A percentile compares a stretch with the other conserved stretches of the same genome.
Evolutionary conservation across 2,888 invertebrate genomes (phyloP).

Genomic region (Anthophora plumipes): DNA sequence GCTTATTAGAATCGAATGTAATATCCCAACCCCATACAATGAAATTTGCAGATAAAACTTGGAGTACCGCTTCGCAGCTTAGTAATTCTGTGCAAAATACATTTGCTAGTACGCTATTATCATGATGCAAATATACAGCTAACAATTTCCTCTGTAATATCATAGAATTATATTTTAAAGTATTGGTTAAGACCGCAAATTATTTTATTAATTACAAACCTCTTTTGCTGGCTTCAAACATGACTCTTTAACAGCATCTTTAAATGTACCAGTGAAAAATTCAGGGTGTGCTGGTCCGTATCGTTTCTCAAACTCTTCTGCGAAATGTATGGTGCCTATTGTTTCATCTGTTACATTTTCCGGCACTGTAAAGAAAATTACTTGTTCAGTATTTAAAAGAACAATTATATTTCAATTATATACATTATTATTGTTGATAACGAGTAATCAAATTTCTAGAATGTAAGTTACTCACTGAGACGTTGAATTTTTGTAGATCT

Average conservation of each 20-base stretch:
- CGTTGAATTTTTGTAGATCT: slow-evolving; percentile 89
- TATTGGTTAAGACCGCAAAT: background rate
- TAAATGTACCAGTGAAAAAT: slow-evolving; percentile 96
- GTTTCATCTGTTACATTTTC: slow-evolving; percentile 94
- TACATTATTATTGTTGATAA: background rate
- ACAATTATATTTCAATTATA: background rate
- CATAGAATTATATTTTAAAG: slow-evolving; percentile 41
- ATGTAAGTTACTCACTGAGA: slow-evolving; percentile 88
- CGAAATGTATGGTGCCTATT: slow-evolving; percentile 94
- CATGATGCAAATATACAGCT: slow-evolving; percentile 98
- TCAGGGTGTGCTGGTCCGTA: slow-evolving; percentile 95
- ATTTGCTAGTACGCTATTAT: slow-evolving; percentile 96
- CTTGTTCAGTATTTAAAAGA: background rate
- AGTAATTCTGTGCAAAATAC: slow-evolving; percentile 98
- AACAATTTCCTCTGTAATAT: slow-evolving; percentile 93
- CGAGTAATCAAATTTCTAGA: background rate
- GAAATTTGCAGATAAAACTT: slow-evolving; percentile 95
- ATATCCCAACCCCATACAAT: slow-evolving; percentile 99
- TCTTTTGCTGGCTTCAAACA: slow-evolving; percentile 95
- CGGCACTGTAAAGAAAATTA: slow-evolving; percentile 89
- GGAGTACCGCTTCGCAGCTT: slow-evolving; percentile 95
- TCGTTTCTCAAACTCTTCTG: slow-evolving; percentile 93
- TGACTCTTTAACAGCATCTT: slow-evolving; percentile 95
- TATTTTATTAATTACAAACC: slow-evolving; percentile 82
- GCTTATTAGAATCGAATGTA: slow-evolving; percentile 94